Percentiles rank a stretch among this genome's conserved stretches.
Evolutionary conservation across 2,888 invertebrate species (phyloP).

Genomic region (Sarcophaga caerulescens): DNA sequence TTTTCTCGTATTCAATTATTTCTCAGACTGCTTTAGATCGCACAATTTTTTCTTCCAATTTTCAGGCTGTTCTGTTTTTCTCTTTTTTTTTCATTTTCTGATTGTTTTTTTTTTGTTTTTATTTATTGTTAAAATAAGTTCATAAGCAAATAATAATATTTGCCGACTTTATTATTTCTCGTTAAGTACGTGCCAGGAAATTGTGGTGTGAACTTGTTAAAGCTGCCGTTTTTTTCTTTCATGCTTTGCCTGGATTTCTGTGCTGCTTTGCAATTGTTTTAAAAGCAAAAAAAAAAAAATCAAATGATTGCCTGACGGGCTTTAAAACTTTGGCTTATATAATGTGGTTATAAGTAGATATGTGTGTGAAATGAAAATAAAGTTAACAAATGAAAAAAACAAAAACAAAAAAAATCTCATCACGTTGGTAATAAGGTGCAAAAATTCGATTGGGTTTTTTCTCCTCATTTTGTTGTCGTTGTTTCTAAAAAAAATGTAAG

Average conservation of each 20-base stretch:
- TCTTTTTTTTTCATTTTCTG: not conserved
- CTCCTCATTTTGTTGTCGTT: not conserved
- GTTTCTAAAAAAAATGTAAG: slow-evolving; percentile 9
- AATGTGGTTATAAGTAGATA: not conserved
- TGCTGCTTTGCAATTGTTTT: slow-evolving; percentile 24
- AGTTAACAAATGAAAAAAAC: slow-evolving; percentile 56
- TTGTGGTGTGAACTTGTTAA: slow-evolving; percentile 73
- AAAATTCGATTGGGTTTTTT: slow-evolving; percentile 58
- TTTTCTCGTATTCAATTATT: slow-evolving; percentile 45
- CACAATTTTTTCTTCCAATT: too few species aligned
- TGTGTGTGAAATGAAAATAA: slow-evolving; percentile 14
- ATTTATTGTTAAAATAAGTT: slow-evolving; percentile 46
- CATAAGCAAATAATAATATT: slow-evolving; percentile 62
- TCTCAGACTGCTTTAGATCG: slow-evolving; percentile 7
- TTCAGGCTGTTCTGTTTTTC: not conserved
- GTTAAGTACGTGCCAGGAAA: slow-evolving; percentile 73
- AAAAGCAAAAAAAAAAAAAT: not conserved
- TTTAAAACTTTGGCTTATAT: slow-evolving; percentile 13
- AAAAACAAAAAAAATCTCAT: slow-evolving; percentile 50
- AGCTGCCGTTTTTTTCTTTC: slow-evolving; percentile 55
- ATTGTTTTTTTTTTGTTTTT: slow-evolving; percentile 1
- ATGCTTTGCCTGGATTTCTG: not conserved
- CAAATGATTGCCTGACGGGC: slow-evolving; percentile 19
- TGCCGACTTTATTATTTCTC: slow-evolving; percentile 64
- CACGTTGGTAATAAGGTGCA: slow-evolving; percentile 65